phyloP scores from a whole-genome alignment of 53 echinoderm and acorn worm genomes.

The Crossaster papposus region DNA sequence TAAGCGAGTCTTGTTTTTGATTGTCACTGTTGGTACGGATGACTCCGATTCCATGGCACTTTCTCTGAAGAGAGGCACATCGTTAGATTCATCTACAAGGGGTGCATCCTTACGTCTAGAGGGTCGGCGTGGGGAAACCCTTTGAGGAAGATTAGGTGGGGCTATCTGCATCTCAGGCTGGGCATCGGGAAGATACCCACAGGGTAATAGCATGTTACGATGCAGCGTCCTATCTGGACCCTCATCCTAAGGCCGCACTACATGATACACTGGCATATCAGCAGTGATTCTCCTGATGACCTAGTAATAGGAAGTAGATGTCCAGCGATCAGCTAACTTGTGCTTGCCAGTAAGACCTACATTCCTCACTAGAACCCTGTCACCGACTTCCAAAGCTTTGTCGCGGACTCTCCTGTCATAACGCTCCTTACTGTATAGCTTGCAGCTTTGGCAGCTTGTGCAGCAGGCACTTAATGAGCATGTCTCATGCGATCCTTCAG shows the following conservation, averaged over 20 bases:
- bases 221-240: constrained; percentile 60
- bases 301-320: too few relatives aligned
- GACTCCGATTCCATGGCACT: not conserved
- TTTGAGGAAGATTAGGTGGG: not conserved
- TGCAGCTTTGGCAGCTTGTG: too few relatives aligned
- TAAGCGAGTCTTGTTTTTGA: not conserved
- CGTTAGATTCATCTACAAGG: too few relatives aligned
- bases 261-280: constrained; percentile 64
- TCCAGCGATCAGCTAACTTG: too few relatives aligned
- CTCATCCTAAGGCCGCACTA: constrained; percentile 49
- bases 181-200: constrained; percentile 27
- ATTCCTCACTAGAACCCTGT: too few relatives aligned
- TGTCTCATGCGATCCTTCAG: too few relatives aligned
- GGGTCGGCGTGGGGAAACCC: not conserved
- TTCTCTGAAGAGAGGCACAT: not conserved
- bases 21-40: not conserved
- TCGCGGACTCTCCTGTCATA: too few relatives aligned
- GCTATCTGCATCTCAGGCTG: not conserved
- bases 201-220: too few relatives aligned
- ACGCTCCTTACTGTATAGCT: too few relatives aligned
- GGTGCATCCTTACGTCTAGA: not conserved
- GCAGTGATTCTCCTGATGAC: constrained; percentile 50
- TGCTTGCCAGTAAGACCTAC: too few relatives aligned
- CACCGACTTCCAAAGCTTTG: too few relatives aligned
- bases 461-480: too few relatives aligned